Evolutionary conservation across 2,888 invertebrate species (phyloP), one percentile per base, ranked within the genome.

Genomic region (Metopia argyrocephala): DNA sequence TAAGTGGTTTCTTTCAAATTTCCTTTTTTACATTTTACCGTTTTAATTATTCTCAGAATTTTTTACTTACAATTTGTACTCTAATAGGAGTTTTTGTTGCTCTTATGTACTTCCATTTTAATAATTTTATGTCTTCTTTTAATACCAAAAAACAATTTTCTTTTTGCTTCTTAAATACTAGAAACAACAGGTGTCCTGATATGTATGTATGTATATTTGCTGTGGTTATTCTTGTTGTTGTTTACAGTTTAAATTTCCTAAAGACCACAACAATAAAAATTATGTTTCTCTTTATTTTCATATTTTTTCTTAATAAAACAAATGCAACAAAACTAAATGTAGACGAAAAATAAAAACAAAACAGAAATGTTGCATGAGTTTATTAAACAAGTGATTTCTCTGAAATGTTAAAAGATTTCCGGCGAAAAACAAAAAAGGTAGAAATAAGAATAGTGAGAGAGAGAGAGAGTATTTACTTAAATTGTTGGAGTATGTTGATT

Each of bases 301-400:
- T 31, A 46, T 56, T 48, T 25, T 7, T 12, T 12, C 38, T 38
- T 15, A 12, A 38, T 38, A 12, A 38, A 38, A 38, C 12, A 38
- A 12, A 9, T 12, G 15, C 38, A 38, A 3, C 38, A 38, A 38
- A 12, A 15, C 12, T 3, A 38, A 38, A 38, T 7, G 0, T 3
- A 31, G 7, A 31, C 12, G 31, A 31, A 12, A 31, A 31, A 6
- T 9, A 31, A 3, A 31, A 31, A 31, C 7, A 31, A 31, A 52
- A 57, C 56, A 71, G 27, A 64, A 52, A 64, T 46, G 73, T 61
- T 50, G 70, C 70, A 15, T 20, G 12, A 64, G 18, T 46, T 38
- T 3, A 12, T 38, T 38, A 3, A 54, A 15, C 15, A n/a, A 27
- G n/a, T 25, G 15, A 59, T 18, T 59, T 62, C 56, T 62, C 23